Conservation (phyloP, 2,113 vertebrate genomes). For the Blennius ocellaris region DNA sequence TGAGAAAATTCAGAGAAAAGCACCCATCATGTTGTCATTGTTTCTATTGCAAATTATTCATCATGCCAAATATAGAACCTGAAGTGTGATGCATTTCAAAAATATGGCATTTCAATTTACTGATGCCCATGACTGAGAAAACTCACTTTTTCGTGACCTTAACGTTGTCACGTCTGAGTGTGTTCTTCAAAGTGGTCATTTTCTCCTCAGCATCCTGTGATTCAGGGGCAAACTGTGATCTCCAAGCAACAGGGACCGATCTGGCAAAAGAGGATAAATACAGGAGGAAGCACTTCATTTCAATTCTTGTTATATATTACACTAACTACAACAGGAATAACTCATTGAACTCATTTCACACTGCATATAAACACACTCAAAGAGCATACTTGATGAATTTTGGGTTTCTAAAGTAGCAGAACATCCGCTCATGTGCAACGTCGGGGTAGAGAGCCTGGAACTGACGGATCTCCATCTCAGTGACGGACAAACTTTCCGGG, state of each 20-base stretch:
- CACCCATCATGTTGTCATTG: too few species aligned
- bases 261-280: conserved; percentile 65
- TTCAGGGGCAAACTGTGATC: conserved; percentile 85
- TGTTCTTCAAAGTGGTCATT: conserved; percentile 82
- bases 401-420: conserved; percentile 88
- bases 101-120: too few species aligned
- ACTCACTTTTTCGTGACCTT: conserved; percentile 81
- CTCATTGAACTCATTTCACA: too few species aligned
- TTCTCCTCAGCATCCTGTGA: conserved; percentile 83
- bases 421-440: conserved; percentile 68
- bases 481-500: conserved; percentile 85
- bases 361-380: background rate
- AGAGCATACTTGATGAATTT: conserved; percentile 72
- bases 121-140: accelerated
- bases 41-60: too few species aligned
- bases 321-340: too few species aligned
- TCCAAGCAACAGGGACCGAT: conserved; percentile 88
- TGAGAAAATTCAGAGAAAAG: too few species aligned
- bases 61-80: background rate
- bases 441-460: conserved; percentile 82
- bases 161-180: conserved; percentile 62
- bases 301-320: too few species aligned
- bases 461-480: conserved; percentile 91
- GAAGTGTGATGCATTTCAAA: background rate
- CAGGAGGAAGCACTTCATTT: too few species aligned